A percentile compares a stretch with the other conserved stretches of the same genome.
Conservation (phyloP, 2,888 invertebrate genomes). For the Lasioglossum zephyrum region DNA sequence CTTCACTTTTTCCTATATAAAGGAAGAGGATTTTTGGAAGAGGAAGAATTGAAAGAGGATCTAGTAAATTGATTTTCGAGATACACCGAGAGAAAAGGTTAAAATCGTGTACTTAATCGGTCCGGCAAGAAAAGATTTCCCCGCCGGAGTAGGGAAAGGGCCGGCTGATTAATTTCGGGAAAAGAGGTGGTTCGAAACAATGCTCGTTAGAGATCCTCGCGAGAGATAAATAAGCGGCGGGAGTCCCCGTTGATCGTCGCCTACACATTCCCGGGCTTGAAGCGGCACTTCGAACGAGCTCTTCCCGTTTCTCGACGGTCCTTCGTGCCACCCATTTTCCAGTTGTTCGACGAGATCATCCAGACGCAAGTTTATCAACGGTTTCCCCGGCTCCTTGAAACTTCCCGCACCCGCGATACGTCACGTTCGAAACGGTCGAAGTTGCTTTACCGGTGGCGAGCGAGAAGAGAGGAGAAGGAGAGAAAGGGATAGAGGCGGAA, state of each 20-base stretch:
- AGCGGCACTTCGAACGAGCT: constrained; percentile 15
- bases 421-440: constrained; percentile 62
- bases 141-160: neutral
- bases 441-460: constrained; percentile 42
- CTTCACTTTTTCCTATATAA: too few relatives aligned
- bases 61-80: too few relatives aligned
- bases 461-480: neutral
- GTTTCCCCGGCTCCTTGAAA: constrained; percentile 46
- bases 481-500: neutral
- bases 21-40: too few relatives aligned
- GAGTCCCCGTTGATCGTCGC: constrained; percentile 5
- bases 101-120: neutral
- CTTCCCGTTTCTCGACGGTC: neutral
- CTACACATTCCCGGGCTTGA: constrained; percentile 25
- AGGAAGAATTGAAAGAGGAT: too few relatives aligned
- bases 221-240: constrained; percentile 34
- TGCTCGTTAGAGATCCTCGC: constrained; percentile 35
- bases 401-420: constrained; percentile 59
- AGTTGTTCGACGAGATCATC: constrained; percentile 57
- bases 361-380: constrained; percentile 60
- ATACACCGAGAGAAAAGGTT: neutral
- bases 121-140: neutral
- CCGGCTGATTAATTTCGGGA: constrained; percentile 24
- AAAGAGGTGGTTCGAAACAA: constrained; percentile 24
- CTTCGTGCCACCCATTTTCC: constrained; percentile 30